Base-by-base conservation (phyloP, 2,797 vertebrate genomes). In the Lepus oiostolus region DNA sequence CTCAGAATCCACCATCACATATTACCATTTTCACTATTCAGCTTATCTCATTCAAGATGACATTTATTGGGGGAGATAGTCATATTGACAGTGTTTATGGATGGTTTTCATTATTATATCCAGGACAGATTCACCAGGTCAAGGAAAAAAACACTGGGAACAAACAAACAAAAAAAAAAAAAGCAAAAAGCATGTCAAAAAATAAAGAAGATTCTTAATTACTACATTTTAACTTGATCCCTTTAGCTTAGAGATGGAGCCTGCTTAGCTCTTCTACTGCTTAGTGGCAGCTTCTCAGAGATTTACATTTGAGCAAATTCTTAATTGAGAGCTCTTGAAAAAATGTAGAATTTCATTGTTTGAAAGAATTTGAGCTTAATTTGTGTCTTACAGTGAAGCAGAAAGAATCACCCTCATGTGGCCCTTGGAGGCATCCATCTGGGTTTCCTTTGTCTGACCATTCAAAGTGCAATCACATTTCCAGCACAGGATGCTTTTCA, bases 291-390 rank as follows among this genome's bases (percentile, higher is more conserved):
- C 4, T 58, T 95, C 54, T 94, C 74, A 84, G 67, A 88, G 63
- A 93, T 75, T 81, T 77, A 21, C 52, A 76, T 42, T 62, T 79
- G 2, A 87, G 22, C 2, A 71, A 75, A 81, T 95, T 79, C 47
- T 93, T 85, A 87, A 91, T 91, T 68, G 7, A 80, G 17, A 86
- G 22, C 3, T 72, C 68, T 79, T 54, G 26, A 13, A 19, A 7
- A n/a, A 63, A 68, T 38, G 4, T 42, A 65, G 26, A 17, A 93
- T 75, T 79, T 80, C 62, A 24, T 89, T 86, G 42, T 79, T 76
- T 80, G 50, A 90, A 87, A 72, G 32, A 93, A 86, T 85, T 71
- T 93, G 50, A 89, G 95, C n/a, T 88, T 85, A 67, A 65, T 96
- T 84, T 87, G 65, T 68, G 17, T 93, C 38, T 93, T 88, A 88